Base-by-base conservation (phyloP, 2,888 invertebrate genomes). In the Eugnorisma glareosa region DNA sequence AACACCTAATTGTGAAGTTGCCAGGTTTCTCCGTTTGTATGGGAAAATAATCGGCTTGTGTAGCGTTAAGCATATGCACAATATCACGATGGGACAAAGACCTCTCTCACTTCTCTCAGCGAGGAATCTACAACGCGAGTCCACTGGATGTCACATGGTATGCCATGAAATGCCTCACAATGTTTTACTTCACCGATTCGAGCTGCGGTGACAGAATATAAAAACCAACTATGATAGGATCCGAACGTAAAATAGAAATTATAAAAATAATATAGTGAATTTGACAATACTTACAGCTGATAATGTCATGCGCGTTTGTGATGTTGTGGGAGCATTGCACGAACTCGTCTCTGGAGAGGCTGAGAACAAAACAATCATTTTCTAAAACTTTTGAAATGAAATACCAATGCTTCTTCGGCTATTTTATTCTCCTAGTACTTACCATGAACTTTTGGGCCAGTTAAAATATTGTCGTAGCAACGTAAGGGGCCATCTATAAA, bases 291-390 rank as follows among this genome's bases (percentile, higher is more conserved):
- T 95, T 86, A 96, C 96, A 83, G 96, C 96, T 45, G 96, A 96
- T 69, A 95, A 81, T 2, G 96, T 95, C 93, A 95, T 92, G 43
- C 95, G 91, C 1, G 95, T 94, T 73, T 96, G 96, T 24, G 96
- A 95, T 1, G 94, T 94, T 0, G 94, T 93, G 1, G 94, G 92
- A 31, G 95, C 94, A 57, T 96, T 95, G 79, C 94, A 95, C 1
- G 96, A 96, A 86, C 96, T 96, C 0, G 96, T 94, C 88, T 96
- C 96, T n/a, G 96, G 96, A 3, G 96, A 96, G 1, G 93, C 96
- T 96, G 91, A 7, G 89, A 92, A 68, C 31, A 28, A 70, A 40
- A 63, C 6, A 43, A 35, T 31, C 21, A 43, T 40, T 10, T 31
- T 59, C 18, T 10, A 21, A 18, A 31, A 59, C 3, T 31, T 18